phyloP scores from a whole-genome alignment of 64 coral and sea anemone species.

The Montipora capricornis region DNA sequence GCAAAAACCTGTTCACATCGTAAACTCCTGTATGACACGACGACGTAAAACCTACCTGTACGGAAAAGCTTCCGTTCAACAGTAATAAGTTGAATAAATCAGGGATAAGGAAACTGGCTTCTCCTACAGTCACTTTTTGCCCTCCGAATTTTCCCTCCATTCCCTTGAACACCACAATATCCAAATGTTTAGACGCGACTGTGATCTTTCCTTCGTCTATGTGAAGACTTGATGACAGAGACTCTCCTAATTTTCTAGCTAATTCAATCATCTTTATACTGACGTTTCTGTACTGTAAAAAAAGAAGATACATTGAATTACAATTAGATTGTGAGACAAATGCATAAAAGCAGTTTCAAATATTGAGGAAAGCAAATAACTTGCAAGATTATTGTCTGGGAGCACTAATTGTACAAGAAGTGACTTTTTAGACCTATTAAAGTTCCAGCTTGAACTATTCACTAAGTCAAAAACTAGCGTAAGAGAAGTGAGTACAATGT shows the following conservation, averaged over 20 bases:
- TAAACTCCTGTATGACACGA: no score
- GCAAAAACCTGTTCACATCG: no score
- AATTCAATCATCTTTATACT: neutral
- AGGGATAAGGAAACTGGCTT: constrained; percentile 30
- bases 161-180: constrained; percentile 41
- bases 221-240: neutral
- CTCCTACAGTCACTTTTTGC: constrained; percentile 21
- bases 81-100: neutral
- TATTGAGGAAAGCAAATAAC: no score
- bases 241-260: neutral
- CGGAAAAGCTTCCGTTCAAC: neutral
- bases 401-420: no score
- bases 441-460: no score
- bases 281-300: neutral
- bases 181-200: constrained; percentile 26
- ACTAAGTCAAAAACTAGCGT: no score
- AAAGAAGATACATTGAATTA: neutral
- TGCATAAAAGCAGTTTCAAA: no score
- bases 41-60: neutral
- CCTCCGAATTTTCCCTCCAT: constrained; percentile 7
- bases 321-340: neutral
- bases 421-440: no score
- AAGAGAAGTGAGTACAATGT: no score
- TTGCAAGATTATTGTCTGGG: no score
- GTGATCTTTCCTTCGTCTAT: neutral